Evolutionary conservation across 1,140 invertebrate species (phyloP), one percentile per base, ranked within the genome.

Genomic region (Uloborus diversus): DNA sequence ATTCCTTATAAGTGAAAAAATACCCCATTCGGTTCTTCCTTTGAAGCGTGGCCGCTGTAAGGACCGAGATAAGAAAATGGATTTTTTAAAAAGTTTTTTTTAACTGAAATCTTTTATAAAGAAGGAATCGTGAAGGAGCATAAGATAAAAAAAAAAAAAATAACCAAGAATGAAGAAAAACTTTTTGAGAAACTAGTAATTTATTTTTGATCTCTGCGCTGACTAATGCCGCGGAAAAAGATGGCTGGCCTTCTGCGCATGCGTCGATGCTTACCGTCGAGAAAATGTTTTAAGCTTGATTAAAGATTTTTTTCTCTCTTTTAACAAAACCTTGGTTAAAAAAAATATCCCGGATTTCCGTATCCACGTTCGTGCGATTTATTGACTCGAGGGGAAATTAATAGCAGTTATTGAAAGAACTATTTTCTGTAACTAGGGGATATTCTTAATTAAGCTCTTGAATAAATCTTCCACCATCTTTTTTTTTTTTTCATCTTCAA

Each of bases 161-260:
- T 27, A 64, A 35, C 9, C 23, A 47, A 47, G 20, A 23, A 13
- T n/a, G 33, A n/a, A 17, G 32, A 17, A 17, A n/a, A 17, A 64
- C 32, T 64, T 64, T 59, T 59, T 59, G 9, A 1, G 1, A 25
- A 56, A 25, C 51, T 49, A 68, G 64, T 68, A 68, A 68, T 68
- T 68, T 68, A 68, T 68, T 68, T 68, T 49, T 68, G 64, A 68
- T 68, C n/a, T n/a, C 64, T 49, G 64, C 64, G 14, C 20, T 68
- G 64, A 51, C 64, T 68, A 68, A 68, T 68, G 64, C 64, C 25
- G 64, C 64, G 64, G 64, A 68, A 68, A 66, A 33, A 51, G 37
- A 68, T 68, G 47, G 64, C 28, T 28, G 37, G 51, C 64, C 17
- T 68, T 68, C 25, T 28, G 23, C 28, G 37, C 17, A 9, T 42